Base-by-base conservation (phyloP, 2,797 vertebrate species). In the Acanthurus lineatus region DNA sequence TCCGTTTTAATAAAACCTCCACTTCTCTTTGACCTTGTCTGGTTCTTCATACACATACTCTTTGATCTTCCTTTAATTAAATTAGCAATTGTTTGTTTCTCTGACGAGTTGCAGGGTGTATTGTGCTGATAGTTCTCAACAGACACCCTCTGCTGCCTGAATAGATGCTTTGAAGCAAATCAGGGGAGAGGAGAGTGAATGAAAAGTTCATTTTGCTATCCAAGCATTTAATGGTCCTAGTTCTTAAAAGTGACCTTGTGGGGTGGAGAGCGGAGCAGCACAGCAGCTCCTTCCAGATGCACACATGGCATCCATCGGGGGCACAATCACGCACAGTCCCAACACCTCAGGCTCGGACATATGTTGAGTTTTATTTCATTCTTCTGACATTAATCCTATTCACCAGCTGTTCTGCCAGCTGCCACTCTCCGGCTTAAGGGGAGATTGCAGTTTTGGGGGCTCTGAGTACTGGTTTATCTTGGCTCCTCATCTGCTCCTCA, bases 361-460 rank as follows among this genome's bases (percentile, higher is more conserved):
- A 99, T 99, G 98, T 98, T 99, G 97, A 97, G 96, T 98, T 99
- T 99, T 99, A 99, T 98, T 98, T 98, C 97, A 98, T 99, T 98
- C 97, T 99, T 99, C 97, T 98, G 98, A 99, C 98, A 98, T 98
- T 98, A 98, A 99, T 99, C 98, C 97, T 97, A 96, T 97, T 98
- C 97, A 97, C 98, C 98, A 99, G 97, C 98, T 99, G 98, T 98
- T 98, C 96, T 97, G 97, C 98, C 98, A 99, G 98, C 97, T 99
- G 98, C 97, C 97, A 96, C 97, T 97, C 96, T 97, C 95, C 96
- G 95, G 97, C 96, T 97, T 97, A 95, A 96, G 97, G 96, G 95
- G 93, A 96, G 97, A 99, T 97, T 97, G 97, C 96, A 96, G 97
- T 97, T 98, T 97, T 96, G 96, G 96, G 97, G 96, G 96, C 96